These are phyloP conservation scores for Delia radicum DNA, from an alignment of 1,140 invertebrate genomes.

Conservation along the genomic window DNA sequence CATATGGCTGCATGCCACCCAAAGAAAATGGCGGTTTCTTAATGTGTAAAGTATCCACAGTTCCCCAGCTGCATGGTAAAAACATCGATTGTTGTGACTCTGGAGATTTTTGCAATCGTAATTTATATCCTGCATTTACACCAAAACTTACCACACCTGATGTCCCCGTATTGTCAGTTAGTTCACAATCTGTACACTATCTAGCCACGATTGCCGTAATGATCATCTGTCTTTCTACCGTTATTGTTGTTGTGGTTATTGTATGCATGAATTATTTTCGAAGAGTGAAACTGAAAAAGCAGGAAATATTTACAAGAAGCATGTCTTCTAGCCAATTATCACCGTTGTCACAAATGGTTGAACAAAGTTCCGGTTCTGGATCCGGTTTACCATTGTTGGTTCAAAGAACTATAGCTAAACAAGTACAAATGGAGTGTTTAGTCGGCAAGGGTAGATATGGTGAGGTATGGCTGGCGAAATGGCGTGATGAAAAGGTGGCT, in stretches of 20 bases:
- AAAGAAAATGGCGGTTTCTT: slow-evolving; percentile 80
- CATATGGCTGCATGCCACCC: slow-evolving; percentile 84
- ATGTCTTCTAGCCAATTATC: slow-evolving; percentile 57
- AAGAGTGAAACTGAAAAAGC: slow-evolving; percentile 59
- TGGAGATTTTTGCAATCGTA: slow-evolving; percentile 77
- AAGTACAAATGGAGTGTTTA: slow-evolving; percentile 79
- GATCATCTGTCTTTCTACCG: slow-evolving; percentile 65
- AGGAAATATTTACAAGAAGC: slow-evolving; percentile 56
- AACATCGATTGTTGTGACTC: slow-evolving; percentile 83
- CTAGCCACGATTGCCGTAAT: slow-evolving; percentile 67
- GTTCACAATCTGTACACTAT: slow-evolving; percentile 61
- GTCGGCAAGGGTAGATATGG: slow-evolving; percentile 93
- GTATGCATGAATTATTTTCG: slow-evolving; percentile 62
- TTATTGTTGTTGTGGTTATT: slow-evolving; percentile 62
- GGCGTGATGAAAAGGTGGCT: slow-evolving; percentile 84
- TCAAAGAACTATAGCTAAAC: slow-evolving; percentile 91
- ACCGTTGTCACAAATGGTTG: slow-evolving; percentile 71
- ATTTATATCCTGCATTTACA: slow-evolving; percentile 70
- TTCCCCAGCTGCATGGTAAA: slow-evolving; percentile 76
- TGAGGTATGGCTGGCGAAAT: slow-evolving; percentile 82
- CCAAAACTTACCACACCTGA: slow-evolving; percentile 62
- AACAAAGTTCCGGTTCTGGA: slow-evolving; percentile 81
- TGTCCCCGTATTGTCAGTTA: slow-evolving; percentile 53
- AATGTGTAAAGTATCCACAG: slow-evolving; percentile 84
- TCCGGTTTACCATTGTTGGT: slow-evolving; percentile 88